Conservation (phyloP, 2,888 invertebrate genomes). For the Pyrrhosoma nymphula region DNA sequence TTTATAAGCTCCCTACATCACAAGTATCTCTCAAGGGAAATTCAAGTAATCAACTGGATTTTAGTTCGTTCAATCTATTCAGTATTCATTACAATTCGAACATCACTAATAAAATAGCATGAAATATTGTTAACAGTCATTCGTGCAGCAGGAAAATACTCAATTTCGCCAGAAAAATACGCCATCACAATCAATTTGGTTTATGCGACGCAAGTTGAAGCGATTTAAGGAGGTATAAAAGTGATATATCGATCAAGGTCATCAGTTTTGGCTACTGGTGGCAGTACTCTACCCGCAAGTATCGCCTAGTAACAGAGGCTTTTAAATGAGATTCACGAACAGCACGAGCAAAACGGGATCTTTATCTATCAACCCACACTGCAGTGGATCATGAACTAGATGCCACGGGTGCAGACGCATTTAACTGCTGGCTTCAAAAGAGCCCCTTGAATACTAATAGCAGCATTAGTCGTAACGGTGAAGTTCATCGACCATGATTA, state of each 20-base stretch:
- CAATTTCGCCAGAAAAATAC: not conserved
- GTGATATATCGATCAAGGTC: not conserved
- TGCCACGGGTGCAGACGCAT: not conserved
- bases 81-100: no score
- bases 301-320: not conserved
- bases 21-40: no score
- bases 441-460: not conserved
- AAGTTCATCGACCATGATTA: not conserved
- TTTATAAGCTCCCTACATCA: no score
- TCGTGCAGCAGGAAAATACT: no score
- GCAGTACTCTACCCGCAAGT: not conserved
- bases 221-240: not conserved
- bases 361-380: not conserved
- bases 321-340: not conserved
- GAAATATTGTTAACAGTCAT: no score
- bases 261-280: not conserved
- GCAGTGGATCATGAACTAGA: not conserved
- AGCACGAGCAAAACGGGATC: not conserved
- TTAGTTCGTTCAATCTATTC: no score
- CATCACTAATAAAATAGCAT: no score
- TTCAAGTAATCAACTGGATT: no score
- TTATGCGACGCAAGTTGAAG: not conserved
- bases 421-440: not conserved
- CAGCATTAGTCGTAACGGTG: not conserved
- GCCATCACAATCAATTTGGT: not conserved